Percentiles rank a stretch among this genome's conserved stretches.
Evolutionary conservation across 2,113 vertebrate species (phyloP).

Genomic region (Chloropsis cyanopogon): DNA sequence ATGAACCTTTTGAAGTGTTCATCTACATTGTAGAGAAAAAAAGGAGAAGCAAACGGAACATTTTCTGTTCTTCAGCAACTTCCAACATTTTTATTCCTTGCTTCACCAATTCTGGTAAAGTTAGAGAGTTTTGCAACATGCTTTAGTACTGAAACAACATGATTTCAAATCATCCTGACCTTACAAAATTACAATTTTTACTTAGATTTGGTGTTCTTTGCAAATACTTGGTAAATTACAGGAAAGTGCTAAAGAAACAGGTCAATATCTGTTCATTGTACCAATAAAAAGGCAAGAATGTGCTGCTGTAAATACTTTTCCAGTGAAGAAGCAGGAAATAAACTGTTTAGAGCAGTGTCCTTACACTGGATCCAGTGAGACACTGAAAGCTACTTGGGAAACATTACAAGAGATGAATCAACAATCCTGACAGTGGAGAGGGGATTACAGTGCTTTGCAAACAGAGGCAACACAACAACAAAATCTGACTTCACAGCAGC

Average conservation of each 20-base stretch:
- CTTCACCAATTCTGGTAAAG: fast-evolving
- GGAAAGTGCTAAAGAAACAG: not conserved
- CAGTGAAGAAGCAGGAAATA: not conserved
- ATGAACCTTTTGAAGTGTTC: not conserved
- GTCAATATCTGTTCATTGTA: not conserved
- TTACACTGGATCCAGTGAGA: not conserved
- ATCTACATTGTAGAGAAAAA: not conserved
- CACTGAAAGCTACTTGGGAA: not conserved
- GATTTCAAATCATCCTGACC: not conserved
- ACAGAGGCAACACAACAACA: not conserved
- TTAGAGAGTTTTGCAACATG: not conserved
- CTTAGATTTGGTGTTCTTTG: not conserved
- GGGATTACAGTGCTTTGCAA: not conserved
- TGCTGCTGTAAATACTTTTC: not conserved
- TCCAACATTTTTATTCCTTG: slow-evolving; percentile 18
- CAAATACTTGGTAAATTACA: not conserved
- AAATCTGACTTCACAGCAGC: not conserved
- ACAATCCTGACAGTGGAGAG: not conserved
- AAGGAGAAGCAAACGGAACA: not conserved
- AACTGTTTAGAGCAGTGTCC: not conserved
- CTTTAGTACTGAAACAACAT: not conserved
- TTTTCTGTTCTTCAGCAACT: not conserved
- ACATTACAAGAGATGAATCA: not conserved
- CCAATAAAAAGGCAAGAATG: not conserved
- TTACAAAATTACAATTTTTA: not conserved